Base-by-base conservation (phyloP, 2,113 vertebrate species). In the Datnioides undecimradiatus region DNA sequence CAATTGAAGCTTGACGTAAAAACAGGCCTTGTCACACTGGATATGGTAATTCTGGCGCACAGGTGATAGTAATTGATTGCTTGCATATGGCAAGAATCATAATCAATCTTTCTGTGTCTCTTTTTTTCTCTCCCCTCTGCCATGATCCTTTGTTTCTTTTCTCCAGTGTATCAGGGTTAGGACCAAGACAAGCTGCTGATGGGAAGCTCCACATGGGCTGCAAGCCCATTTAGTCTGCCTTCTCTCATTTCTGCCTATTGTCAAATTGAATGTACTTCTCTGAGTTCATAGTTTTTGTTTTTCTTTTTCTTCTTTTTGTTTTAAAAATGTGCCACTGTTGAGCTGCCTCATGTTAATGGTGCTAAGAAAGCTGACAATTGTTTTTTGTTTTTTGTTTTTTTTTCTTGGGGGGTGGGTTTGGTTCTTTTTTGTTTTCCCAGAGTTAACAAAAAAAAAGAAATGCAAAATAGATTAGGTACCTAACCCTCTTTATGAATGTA, bases 401-500 rank as follows among this genome's bases (percentile, higher is more conserved):
- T n/a, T n/a, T n/a, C n/a, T n/a, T n/a, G n/a, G n/a, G n/a, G n/a
- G n/a, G n/a, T 65, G 27, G 4, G n/a, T 73, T 79, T 0, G 6
- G 8, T 68, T 63, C 12, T 76, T 63, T 16, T 76, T 72, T 75
- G 45, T 83, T 91, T 80, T 88, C 93, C 93, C 93, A 79, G 93
- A 96, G 94, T 95, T 94, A 94, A 95, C 90, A 88, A 92, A 90
- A 90, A 90, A 90, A 93, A 96, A 94, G 90, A 95, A 96, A 90
- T 92, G 91, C 92, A 95, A 93, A 93, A 95, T 94, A 95, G 85
- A 90, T 90, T 92, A 93, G 93, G 92, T 92, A 87, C 91, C 91
- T 92, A 92, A 94, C 96, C 97, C 97, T 96, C 96, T 97, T 96
- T 96, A 97, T 98, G 97, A 99, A 99, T 99, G 97, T 99, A 99